Evolutionary conservation across 2,113 vertebrate species (phyloP).

Genomic region (Noctilio leporinus): DNA sequence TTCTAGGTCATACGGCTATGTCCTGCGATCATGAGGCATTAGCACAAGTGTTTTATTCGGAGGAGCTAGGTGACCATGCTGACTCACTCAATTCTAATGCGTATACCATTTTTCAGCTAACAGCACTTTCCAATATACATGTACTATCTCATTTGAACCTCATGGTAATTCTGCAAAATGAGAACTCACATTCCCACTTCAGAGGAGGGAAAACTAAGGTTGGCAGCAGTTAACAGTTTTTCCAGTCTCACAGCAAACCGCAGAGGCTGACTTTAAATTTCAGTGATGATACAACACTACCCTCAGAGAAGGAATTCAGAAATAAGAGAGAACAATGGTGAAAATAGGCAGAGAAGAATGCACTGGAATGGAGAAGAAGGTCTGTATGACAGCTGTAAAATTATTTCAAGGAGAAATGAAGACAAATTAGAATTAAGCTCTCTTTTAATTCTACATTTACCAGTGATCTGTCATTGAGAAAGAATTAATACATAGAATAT

Average conservation of each 20-base stretch:
- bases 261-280: slow-evolving; percentile 9
- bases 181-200: neutral
- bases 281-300: neutral
- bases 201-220: neutral
- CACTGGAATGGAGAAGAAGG: neutral
- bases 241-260: neutral
- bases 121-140: neutral
- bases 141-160: neutral
- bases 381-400: slow-evolving; percentile 35
- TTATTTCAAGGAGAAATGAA: slow-evolving; percentile 70
- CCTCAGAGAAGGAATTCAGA: neutral
- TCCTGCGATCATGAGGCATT: neutral
- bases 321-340: neutral
- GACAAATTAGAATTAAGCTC: slow-evolving; percentile 69
- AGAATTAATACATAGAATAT: slow-evolving; percentile 68
- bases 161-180: neutral
- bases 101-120: neutral
- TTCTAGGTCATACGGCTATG: neutral
- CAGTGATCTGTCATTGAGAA: slow-evolving; percentile 68
- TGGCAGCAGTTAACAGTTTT: neutral
- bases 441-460: slow-evolving; percentile 73
- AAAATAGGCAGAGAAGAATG: neutral
- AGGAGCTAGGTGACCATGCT: neutral
- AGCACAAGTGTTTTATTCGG: neutral
- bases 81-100: neutral